A percentile compares a stretch with the other conserved stretches of the same genome.
phyloP scores from a whole-genome alignment of 2,113 vertebrate species.

The Salvelinus alpinus region DNA sequence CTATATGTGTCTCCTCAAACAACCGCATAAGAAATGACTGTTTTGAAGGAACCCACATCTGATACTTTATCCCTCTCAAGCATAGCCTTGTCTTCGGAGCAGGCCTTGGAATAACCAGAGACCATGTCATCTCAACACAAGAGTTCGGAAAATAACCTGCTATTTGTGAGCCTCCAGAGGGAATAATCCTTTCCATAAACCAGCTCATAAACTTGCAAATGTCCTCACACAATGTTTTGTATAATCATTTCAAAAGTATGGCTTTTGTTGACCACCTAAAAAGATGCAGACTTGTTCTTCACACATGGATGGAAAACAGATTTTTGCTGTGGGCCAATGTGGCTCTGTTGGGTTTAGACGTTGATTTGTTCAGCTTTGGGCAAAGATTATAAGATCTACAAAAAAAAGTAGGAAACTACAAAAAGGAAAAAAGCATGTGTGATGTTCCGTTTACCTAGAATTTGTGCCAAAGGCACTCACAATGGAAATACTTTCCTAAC shows the following conservation, averaged over 20 bases:
- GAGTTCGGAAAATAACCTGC: background rate
- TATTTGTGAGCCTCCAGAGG: background rate
- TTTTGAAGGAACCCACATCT: slow-evolving; percentile 5
- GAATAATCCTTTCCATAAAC: slow-evolving; percentile 2
- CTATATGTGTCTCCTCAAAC: background rate
- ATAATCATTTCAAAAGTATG: slow-evolving; percentile 1
- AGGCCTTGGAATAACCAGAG: slow-evolving; percentile 2
- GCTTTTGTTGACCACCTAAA: slow-evolving; percentile 1
- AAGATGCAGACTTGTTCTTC: background rate
- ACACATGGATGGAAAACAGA: slow-evolving; percentile 1
- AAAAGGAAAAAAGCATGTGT: too few relatives aligned
- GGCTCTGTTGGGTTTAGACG: background rate
- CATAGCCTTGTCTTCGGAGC: slow-evolving; percentile 1
- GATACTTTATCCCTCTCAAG: background rate
- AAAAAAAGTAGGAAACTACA: background rate
- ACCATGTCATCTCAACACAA: background rate
- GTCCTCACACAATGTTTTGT: slow-evolving; percentile 1
- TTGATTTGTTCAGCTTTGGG: background rate
- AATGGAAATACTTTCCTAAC: too few relatives aligned
- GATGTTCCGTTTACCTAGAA: too few relatives aligned
- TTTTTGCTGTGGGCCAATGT: background rate
- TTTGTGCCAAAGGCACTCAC: too few relatives aligned
- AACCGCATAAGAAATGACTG: background rate
- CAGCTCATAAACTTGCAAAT: background rate
- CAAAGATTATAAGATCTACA: background rate